Evolutionary conservation across 2,113 vertebrate genomes (phyloP).

Genomic region (Perognathus longimembris): DNA sequence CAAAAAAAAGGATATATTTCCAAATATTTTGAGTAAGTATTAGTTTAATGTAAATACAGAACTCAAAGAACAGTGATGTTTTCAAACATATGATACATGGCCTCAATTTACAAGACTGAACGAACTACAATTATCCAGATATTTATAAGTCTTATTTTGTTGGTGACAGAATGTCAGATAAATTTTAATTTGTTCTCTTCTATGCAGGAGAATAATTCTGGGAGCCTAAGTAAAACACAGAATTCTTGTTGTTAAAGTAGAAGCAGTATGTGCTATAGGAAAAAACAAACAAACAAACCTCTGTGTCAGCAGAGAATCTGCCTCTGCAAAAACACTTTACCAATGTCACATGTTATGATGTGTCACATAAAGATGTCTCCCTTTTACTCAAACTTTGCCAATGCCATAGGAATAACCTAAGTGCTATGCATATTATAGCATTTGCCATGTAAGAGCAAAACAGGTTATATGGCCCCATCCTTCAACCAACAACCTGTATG

Average conservation of each 20-base stretch:
- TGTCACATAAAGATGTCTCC: conserved; percentile 4
- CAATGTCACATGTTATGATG: neutral
- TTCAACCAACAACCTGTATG: neutral
- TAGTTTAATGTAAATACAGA: neutral
- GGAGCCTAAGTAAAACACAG: neutral
- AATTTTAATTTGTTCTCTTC: neutral
- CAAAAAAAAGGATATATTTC: too few species aligned
- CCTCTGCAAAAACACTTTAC: neutral
- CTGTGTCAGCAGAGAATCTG: neutral
- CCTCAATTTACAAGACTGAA: neutral
- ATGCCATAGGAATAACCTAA: neutral
- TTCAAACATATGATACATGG: neutral
- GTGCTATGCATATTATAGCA: neutral
- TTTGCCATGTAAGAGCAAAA: neutral
- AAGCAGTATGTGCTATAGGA: neutral
- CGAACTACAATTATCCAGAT: neutral
- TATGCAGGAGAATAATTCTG: neutral
- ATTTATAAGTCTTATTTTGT: neutral
- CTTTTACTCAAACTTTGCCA: neutral
- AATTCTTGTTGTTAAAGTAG: neutral
- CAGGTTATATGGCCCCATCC: neutral
- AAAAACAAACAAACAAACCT: too few species aligned
- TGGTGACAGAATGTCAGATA: neutral
- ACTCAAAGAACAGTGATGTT: neutral
- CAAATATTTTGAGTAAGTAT: neutral